Base-by-base conservation (phyloP, 2,113 vertebrate species). In the Gymnarchus niloticus region DNA sequence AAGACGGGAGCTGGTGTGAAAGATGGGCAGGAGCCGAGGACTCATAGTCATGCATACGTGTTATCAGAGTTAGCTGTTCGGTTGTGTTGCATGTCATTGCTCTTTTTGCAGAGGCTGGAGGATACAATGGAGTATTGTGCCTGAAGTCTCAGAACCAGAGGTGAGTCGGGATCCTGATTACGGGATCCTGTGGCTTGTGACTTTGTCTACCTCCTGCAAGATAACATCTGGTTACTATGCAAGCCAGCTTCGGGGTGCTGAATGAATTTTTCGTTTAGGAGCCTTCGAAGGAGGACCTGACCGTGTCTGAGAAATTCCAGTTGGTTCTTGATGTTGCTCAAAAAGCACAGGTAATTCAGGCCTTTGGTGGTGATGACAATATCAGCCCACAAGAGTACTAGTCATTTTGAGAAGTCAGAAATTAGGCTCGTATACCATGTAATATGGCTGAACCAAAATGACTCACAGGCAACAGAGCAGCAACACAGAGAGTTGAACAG, bases 51-150 rank as follows among this genome's bases (percentile, higher is more conserved):
- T 54, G 6, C 7, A 17, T 56, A 8, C 10, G 48, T 48, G 12
- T 21, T 21, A n/a, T 21, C 44, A 14, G 10, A 12, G 51, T 82
- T 52, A 21, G 81, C 48, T 14, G 19, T 56, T 33, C 6, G 10
- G 14, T 49, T 7, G 33, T 84, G 59, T 77, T 46, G 21, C 37
- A 25, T 80, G 21, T 46, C 19, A 28, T 73, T 78, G 4, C 52
- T 85, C 10, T 85, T 52, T 83, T 87, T 1, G 59, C 91, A 99
- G 98, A 95, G 98, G 98, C 88, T 99, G 98, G 98, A 95, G 97
- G 91, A 99, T 99, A 90, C 97, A 99, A 91, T 99, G 98, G 98
- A 99, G 97, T 88, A 99, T 99, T 23, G 96, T 99, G 88, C 98
- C 98, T n/a, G 96, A 98, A 89, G 95, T 99, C 86, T 97, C 96